Conservation (phyloP, 2,797 vertebrate species). For the Smutsia temminckii region DNA sequence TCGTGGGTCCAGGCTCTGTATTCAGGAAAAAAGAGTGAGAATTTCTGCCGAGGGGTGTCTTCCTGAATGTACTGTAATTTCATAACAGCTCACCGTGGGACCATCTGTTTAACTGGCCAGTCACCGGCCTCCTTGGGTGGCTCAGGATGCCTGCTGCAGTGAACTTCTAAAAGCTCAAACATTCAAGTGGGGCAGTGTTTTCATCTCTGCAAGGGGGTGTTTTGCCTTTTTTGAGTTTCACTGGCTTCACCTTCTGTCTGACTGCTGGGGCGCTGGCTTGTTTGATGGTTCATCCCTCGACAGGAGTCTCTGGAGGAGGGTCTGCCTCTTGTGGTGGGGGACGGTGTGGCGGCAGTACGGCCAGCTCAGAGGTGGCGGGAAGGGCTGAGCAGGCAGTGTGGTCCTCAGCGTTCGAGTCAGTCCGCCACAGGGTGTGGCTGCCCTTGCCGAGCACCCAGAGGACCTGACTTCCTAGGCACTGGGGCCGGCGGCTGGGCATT, state of each 20-base stretch:
- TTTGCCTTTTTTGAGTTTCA: not conserved
- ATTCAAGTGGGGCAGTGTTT: not conserved
- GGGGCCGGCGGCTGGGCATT: not conserved
- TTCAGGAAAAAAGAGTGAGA: not conserved
- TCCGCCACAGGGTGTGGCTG: fast-evolving
- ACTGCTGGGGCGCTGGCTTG: not conserved
- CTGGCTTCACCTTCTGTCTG: not conserved
- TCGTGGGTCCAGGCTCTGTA: fast-evolving
- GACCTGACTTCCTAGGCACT: fast-evolving
- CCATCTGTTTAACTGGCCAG: not conserved
- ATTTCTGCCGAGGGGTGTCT: not conserved
- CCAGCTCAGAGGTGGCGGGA: not conserved
- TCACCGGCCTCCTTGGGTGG: fast-evolving
- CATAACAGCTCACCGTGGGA: fast-evolving
- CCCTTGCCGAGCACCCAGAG: not conserved
- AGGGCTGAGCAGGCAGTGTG: too few species aligned
- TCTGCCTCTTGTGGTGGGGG: not conserved
- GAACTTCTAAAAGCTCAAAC: not conserved
- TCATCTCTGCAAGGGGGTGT: not conserved
- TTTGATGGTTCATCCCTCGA: fast-evolving
- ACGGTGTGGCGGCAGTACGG: too few species aligned
- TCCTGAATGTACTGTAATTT: fast-evolving
- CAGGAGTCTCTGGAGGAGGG: fast-evolving
- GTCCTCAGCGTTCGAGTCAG: not conserved
- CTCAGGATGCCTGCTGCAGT: fast-evolving